Evolutionary conservation across 2,113 vertebrate species (phyloP).

Genomic region (Plestiodon gilberti): DNA sequence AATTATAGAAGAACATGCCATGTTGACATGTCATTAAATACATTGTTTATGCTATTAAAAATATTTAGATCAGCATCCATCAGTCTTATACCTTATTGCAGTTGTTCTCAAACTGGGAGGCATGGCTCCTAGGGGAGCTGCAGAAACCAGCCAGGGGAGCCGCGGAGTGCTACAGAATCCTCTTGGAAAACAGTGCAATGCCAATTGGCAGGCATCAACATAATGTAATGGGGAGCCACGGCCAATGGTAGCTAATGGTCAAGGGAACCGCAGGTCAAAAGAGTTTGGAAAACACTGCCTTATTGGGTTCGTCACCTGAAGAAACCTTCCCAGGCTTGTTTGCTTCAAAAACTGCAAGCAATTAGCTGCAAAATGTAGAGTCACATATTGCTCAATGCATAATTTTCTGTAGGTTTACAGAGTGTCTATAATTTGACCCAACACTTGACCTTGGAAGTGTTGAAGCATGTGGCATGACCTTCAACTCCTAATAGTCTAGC

Average conservation of each 20-base stretch:
- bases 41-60: neutral
- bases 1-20: neutral
- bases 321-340: neutral
- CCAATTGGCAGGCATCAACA: no score
- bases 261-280: no score
- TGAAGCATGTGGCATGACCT: conserved; percentile 50
- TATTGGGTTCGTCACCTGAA: neutral
- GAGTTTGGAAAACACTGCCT: no score
- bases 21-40: neutral
- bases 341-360: conserved; percentile 38
- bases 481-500: conserved; percentile 55
- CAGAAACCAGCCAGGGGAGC: no score
- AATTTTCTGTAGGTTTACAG: conserved; percentile 62
- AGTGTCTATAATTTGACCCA: conserved; percentile 55
- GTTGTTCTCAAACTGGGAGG: no score
- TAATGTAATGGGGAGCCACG: no score
- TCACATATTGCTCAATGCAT: conserved; percentile 46
- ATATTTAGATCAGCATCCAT: neutral
- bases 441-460: conserved; percentile 59
- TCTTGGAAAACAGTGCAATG: no score
- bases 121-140: no score
- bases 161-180: no score
- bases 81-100: neutral
- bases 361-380: conserved; percentile 41
- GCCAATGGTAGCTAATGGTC: no score